Base-by-base conservation (phyloP, 2,113 vertebrate genomes). In the Brevimyrus niger region DNA sequence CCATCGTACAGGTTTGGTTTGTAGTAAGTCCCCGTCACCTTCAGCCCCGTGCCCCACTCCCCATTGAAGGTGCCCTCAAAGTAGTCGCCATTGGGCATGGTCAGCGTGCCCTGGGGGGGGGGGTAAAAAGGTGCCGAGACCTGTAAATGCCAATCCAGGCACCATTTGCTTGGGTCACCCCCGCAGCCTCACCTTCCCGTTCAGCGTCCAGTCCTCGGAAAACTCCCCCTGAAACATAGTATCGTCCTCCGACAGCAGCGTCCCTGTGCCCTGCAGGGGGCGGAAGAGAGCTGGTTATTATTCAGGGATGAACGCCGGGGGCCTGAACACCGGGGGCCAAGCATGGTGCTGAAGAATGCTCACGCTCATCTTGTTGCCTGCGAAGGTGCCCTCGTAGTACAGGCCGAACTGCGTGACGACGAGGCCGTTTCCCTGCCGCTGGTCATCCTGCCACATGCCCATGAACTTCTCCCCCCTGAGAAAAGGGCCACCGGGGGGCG, bases 391-490 rank as follows among this genome's bases (percentile, higher is more conserved):
- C 94, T 99, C 98, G 0, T 99, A 98, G 91, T 99, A 99, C 6
- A 99, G 94, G 5, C 98, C 98, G 90, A 99, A 99, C 94, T 99
- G 98, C 17, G 98, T 99, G 88, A 99, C 98, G 35, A 99, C 97
- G 4, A 99, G 97, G n/a, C 97, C 98, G 2, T 95, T 97, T 69
- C 98, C 98, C 89, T 99, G 98, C 65, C 98, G 97, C 88, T 94
- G 91, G 90, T 99, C 97, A 88, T 99, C 98, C 90, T 98, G 97
- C 98, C 98, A 99, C 96, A 97, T 97, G 48, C 98, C 98, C 98
- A 99, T 99, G 88, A 97, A 99, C 94, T 99, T 99, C 92, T 99
- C 98, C 35, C 98, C 98, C 91, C 98, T 99, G 92, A n/a, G 38
- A 5, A 85, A 46, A 51, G 61, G 86, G 31, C 4, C n/a, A 8